These are phyloP conservation scores for Erebia ligea DNA, from an alignment of 2,888 invertebrate genomes.

Conservation along the genomic window DNA sequence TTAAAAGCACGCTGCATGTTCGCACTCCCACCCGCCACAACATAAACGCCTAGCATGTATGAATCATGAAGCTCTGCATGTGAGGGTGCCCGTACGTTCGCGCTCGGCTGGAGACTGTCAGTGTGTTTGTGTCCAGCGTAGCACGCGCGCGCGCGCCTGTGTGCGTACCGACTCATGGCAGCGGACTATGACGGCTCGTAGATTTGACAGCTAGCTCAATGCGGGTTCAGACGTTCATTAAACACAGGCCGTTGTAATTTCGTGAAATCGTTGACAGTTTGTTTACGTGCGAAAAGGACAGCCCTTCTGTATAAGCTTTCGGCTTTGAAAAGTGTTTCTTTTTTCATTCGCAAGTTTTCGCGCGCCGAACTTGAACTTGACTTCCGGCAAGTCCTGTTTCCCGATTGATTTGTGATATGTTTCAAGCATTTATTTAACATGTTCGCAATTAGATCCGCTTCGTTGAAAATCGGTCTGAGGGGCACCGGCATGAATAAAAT, in stretches of 20 bases:
- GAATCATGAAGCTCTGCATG: constrained; percentile 67
- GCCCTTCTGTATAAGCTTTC: constrained; percentile 38
- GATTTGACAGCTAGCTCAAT: constrained; percentile 85
- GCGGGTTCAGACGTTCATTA: constrained; percentile 83
- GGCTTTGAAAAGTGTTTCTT: constrained; percentile 46
- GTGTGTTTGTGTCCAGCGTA: constrained; percentile 76
- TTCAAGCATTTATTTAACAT: constrained; percentile 71
- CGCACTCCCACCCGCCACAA: constrained; percentile 81
- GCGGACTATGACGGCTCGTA: constrained; percentile 84
- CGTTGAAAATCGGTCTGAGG: constrained; percentile 68
- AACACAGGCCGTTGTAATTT: constrained; percentile 76
- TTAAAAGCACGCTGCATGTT: constrained; percentile 81
- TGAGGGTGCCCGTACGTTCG: constrained; percentile 71
- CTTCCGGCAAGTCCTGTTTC: constrained; percentile 50
- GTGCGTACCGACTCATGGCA: constrained; percentile 81
- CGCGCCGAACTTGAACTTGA: constrained; percentile 74
- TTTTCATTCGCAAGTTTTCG: constrained; percentile 58
- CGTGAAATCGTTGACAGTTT: constrained; percentile 72
- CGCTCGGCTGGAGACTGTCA: constrained; percentile 76
- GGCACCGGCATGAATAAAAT: constrained; percentile 74
- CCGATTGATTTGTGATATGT: constrained; percentile 75
- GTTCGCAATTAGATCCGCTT: constrained; percentile 75
- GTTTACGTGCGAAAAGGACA: constrained; percentile 62
- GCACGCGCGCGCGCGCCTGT: constrained; percentile 72
- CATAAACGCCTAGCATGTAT: constrained; percentile 72